phyloP scores from a whole-genome alignment of 2,113 vertebrate genomes.

The Gymnarchus niloticus region DNA sequence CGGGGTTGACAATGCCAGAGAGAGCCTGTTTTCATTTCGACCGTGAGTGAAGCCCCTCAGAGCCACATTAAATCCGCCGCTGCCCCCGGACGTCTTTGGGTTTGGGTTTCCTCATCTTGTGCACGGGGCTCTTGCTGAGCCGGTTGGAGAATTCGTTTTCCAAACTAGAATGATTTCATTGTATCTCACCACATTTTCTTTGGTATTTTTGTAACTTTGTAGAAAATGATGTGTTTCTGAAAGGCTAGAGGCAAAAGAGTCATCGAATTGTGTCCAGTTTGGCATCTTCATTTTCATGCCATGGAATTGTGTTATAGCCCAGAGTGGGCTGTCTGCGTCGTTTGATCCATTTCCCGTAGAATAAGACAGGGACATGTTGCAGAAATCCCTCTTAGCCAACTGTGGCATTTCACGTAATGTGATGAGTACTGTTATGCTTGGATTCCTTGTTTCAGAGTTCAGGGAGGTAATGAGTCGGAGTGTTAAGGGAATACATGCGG shows the following conservation, averaged over 20 bases:
- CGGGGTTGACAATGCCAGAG: conserved; percentile 77
- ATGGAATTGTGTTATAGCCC: background rate
- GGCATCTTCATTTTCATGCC: background rate
- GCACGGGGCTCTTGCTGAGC: background rate
- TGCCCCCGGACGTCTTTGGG: conserved; percentile 18
- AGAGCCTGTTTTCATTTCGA: conserved; percentile 87
- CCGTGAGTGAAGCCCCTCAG: conserved; percentile 81
- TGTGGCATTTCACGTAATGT: background rate
- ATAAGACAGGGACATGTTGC: background rate
- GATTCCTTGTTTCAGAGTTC: background rate
- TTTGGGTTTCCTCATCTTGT: background rate
- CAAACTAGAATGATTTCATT: background rate
- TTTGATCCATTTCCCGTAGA: background rate
- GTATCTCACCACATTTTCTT: background rate
- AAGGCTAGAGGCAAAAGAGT: background rate
- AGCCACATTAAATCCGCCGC: conserved; percentile 71
- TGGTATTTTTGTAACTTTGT: background rate
- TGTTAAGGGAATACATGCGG: background rate
- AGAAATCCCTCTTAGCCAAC: background rate
- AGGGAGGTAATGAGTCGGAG: background rate
- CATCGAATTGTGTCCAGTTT: background rate
- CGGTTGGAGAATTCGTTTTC: background rate
- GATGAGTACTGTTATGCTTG: background rate
- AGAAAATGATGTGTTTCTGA: background rate
- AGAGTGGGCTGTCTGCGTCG: background rate